phyloP scores from a whole-genome alignment of 2,113 vertebrate genomes.

The Ctenomys sociabilis region DNA sequence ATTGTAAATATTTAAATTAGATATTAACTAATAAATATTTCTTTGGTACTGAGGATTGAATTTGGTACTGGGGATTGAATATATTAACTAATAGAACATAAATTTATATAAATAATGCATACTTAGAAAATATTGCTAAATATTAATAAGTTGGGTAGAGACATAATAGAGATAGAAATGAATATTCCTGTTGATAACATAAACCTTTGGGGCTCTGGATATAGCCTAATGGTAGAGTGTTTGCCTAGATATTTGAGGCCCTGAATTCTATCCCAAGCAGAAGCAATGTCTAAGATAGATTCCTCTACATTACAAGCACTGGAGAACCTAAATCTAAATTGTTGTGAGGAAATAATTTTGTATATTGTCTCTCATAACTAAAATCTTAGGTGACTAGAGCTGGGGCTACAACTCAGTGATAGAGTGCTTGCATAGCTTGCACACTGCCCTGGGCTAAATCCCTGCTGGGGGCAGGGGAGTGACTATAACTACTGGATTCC shows the following conservation, averaged over 20 bases:
- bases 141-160: conserved; percentile 7
- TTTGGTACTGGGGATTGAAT: neutral
- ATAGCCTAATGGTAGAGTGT: neutral
- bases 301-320: neutral
- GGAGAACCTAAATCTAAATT: conserved; percentile 2
- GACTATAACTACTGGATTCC: neutral
- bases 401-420: neutral
- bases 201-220: neutral
- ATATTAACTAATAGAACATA: conserved; percentile 13
- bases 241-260: neutral
- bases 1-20: conserved; percentile 33
- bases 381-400: neutral
- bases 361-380: neutral
- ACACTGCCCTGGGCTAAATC: neutral
- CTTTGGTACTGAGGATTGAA: too few relatives aligned
- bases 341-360: conserved; percentile 32
- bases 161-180: neutral
- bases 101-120: conserved; percentile 15
- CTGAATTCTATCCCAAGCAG: neutral
- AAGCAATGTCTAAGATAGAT: neutral
- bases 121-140: conserved; percentile 13
- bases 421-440: neutral
- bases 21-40: too few relatives aligned
- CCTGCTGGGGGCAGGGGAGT: neutral
- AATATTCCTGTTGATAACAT: conserved; percentile 9